Conservation (phyloP, 2,113 vertebrate species). For the Bungarus multicinctus region DNA sequence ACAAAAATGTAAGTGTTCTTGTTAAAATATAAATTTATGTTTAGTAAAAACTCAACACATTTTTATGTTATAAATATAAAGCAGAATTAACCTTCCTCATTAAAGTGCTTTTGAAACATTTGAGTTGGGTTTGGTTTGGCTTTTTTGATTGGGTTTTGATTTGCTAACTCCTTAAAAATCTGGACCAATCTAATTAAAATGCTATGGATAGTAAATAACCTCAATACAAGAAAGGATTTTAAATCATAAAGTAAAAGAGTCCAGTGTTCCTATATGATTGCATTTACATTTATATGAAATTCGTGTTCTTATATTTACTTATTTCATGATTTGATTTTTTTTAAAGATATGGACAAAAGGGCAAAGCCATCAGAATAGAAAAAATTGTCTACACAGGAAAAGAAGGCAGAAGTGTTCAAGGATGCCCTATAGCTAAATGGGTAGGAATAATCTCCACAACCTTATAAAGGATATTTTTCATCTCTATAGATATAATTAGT, state of each 20-base stretch:
- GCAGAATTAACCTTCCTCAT: not conserved
- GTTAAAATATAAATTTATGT: not conserved
- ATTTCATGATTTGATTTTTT: slow-evolving; percentile 45
- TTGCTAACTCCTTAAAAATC: not conserved
- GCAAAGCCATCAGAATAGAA: slow-evolving; percentile 92
- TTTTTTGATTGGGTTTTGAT: not conserved
- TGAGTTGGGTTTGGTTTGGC: not conserved
- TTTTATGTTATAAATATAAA: not conserved
- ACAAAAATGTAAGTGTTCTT: not conserved
- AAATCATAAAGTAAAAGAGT: not conserved
- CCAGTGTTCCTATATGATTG: not conserved
- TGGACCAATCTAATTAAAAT: not conserved
- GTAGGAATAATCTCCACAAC: slow-evolving; percentile 72
- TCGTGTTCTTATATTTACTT: not conserved
- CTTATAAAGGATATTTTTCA: not conserved
- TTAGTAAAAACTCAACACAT: not conserved
- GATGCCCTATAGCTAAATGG: slow-evolving; percentile 99
- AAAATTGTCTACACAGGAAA: slow-evolving; percentile 96
- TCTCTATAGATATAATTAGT: not conserved
- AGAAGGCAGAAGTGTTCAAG: slow-evolving; percentile 97
- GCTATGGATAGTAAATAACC: not conserved
- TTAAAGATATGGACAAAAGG: slow-evolving; percentile 88
- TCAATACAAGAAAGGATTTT: not conserved
- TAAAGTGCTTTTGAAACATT: not conserved
- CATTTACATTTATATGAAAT: not conserved